These are phyloP conservation scores for Choloepus didactylus DNA, from an alignment of 2,797 vertebrate species.

Conservation along the genomic window DNA sequence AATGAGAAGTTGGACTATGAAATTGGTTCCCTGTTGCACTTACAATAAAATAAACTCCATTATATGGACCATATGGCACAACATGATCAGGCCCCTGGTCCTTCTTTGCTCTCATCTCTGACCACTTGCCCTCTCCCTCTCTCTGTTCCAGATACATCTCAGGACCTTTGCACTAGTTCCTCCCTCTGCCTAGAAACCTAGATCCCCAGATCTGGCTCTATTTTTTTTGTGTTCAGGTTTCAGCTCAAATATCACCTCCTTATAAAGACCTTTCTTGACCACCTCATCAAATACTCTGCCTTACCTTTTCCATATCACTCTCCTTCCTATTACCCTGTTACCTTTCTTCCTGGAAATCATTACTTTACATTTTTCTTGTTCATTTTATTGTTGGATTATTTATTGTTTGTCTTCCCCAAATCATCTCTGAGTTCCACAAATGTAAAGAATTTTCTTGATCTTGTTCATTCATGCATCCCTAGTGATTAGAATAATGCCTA, in stretches of 20 bases:
- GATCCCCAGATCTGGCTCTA: not conserved
- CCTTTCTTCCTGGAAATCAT: not conserved
- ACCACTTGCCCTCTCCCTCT: not conserved
- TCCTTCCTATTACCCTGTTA: not conserved
- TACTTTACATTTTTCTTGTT: constrained; percentile 22
- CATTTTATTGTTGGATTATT: constrained; percentile 36
- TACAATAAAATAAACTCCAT: constrained; percentile 11
- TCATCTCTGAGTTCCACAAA: not conserved
- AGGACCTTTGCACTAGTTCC: not conserved
- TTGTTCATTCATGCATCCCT: constrained; percentile 13
- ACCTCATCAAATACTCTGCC: not conserved
- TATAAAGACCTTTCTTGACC: not conserved
- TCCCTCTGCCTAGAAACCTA: not conserved
- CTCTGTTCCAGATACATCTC: not conserved
- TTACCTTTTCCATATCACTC: not conserved
- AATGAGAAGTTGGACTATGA: constrained; percentile 17
- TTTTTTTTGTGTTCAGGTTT: not conserved
- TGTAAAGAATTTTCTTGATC: not conserved
- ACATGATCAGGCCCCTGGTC: not conserved
- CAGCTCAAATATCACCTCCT: not conserved
- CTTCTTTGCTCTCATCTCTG: not conserved
- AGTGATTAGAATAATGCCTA: not conserved
- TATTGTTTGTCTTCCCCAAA: not conserved
- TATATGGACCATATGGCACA: not conserved
- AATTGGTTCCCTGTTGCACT: not conserved